Evolutionary conservation across 2,797 vertebrate species (phyloP).

Genomic region (Nasua narica): DNA sequence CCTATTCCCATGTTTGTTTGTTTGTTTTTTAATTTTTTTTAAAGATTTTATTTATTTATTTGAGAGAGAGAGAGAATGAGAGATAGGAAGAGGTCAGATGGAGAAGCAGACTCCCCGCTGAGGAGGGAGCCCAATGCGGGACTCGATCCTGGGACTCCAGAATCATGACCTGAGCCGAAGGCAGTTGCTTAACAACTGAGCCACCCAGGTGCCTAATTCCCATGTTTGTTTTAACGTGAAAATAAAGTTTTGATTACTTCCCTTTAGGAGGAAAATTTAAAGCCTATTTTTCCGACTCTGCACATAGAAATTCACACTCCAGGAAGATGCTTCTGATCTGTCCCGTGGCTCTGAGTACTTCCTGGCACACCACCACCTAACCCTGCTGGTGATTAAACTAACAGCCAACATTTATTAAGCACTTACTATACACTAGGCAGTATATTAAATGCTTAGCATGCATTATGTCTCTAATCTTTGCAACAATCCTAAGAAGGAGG

Average conservation of each 20-base stretch:
- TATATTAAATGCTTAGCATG: conserved; percentile 21
- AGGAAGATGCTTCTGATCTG: background rate
- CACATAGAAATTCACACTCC: background rate
- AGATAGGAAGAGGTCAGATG: too few species aligned
- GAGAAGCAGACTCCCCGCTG: too few species aligned
- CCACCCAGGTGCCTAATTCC: too few species aligned
- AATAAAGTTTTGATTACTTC: conserved; percentile 13
- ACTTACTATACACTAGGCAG: conserved; percentile 24
- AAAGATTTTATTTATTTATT: too few species aligned
- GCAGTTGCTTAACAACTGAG: too few species aligned
- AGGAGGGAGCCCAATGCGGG: too few species aligned
- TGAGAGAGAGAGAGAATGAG: too few species aligned
- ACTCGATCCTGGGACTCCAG: too few species aligned
- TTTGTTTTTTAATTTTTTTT: too few species aligned
- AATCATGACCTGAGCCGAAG: too few species aligned
- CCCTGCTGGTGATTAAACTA: conserved; percentile 1
- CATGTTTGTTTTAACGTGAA: conserved; percentile 31
- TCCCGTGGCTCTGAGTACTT: background rate
- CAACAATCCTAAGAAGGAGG: background rate
- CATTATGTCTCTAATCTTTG: conserved; percentile 16
- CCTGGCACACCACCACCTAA: background rate
- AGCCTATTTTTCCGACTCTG: background rate
- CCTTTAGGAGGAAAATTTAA: conserved; percentile 28
- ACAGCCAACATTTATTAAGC: conserved; percentile 39
- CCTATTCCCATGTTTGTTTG: conserved; percentile 7